Evolutionary conservation across 2,797 vertebrate species (phyloP).

Genomic region (Sardinella longiceps): DNA sequence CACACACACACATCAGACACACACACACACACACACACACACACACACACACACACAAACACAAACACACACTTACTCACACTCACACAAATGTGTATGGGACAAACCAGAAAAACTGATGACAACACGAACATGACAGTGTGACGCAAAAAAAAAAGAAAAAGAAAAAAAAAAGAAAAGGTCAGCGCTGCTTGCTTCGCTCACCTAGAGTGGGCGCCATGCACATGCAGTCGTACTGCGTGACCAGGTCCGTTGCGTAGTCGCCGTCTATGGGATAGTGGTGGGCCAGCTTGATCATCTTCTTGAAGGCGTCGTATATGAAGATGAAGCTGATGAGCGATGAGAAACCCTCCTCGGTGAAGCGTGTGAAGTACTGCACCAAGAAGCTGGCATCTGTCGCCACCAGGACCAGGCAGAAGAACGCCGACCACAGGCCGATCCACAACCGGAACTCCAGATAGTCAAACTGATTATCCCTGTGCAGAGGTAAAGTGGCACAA

Average conservation of each 20-base stretch:
- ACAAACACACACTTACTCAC: no score
- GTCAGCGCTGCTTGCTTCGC: constrained; percentile 42
- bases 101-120: background rate
- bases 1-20: constrained; percentile 14
- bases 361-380: constrained; percentile 98
- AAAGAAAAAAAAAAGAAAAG: background rate
- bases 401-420: constrained; percentile 89
- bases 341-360: constrained; percentile 97
- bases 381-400: constrained; percentile 95
- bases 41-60: background rate
- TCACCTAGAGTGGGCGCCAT: constrained; percentile 83
- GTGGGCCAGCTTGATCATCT: constrained; percentile 93
- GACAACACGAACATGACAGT: background rate
- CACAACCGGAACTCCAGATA: constrained; percentile 98
- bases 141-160: no score
- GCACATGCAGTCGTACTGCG: constrained; percentile 88
- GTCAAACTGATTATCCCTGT: constrained; percentile 89
- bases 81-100: background rate
- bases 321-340: constrained; percentile 99
- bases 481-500: background rate
- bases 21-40: constrained; percentile 1
- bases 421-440: constrained; percentile 97
- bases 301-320: constrained; percentile 98
- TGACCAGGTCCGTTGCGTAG: constrained; percentile 82
- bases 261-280: constrained; percentile 91